These are phyloP conservation scores for Mastomys coucha DNA, from an alignment of 2,113 vertebrate genomes.

Conservation along the genomic window DNA sequence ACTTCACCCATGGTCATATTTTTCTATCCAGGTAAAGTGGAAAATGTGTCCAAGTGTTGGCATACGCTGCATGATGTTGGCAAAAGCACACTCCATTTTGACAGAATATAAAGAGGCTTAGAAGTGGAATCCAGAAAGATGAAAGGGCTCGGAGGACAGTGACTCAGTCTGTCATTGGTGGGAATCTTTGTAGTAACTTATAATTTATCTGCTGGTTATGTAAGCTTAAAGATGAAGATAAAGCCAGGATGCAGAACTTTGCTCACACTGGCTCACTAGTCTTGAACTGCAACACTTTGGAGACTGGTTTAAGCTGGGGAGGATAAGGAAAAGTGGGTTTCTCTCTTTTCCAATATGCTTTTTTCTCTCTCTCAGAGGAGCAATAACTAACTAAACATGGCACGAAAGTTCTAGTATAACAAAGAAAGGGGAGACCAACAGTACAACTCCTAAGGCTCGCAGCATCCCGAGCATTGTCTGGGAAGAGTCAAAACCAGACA, in stretches of 20 bases:
- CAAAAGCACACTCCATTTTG: not conserved
- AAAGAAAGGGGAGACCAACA: too few relatives aligned
- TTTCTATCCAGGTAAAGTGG: conserved; percentile 57
- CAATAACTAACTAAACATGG: not conserved
- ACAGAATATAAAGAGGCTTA: conserved; percentile 54
- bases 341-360: not conserved
- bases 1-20: not conserved
- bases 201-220: conserved; percentile 72
- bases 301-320: not conserved
- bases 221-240: conserved; percentile 72
- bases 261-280: not conserved
- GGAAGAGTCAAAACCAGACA: not conserved
- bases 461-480: not conserved
- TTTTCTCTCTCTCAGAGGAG: not conserved
- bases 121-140: conserved; percentile 70
- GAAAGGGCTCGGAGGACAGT: conserved; percentile 67
- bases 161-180: conserved; percentile 75
- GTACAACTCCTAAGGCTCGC: too few relatives aligned
- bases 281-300: not conserved
- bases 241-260: not conserved
- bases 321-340: not conserved
- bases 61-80: not conserved
- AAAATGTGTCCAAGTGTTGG: conserved; percentile 50
- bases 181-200: conserved; percentile 72
- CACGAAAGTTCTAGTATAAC: too few relatives aligned